Base-by-base conservation (phyloP, 2,888 invertebrate species). In the Cataglyphis cursor region DNA sequence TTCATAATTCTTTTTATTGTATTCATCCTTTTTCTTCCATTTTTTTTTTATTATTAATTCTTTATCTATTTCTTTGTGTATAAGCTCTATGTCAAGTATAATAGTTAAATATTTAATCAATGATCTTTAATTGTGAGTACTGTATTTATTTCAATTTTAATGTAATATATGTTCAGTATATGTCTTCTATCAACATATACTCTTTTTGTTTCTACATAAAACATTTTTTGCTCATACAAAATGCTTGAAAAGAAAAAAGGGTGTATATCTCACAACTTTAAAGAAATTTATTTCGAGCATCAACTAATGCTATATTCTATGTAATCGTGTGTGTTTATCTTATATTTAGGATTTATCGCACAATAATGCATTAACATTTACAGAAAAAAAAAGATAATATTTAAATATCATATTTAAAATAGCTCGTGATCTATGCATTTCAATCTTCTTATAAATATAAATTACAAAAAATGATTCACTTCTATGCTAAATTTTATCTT, bases 391-490 rank as follows among this genome's bases (percentile, higher is more conserved):
- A 28, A 28, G 3, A 6, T 76, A 66, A 21, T 41, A 28, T 57
- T 75, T 54, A 51, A 51, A 41, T 35, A 35, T n/a, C 54, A 54
- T 38, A 59, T 73, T 54, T 59, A 72, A 44, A 44, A 59, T 72
- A 57, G n/a, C 59, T 48, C 51, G n/a, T 10, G 59, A 73, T 76
- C 87, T 85, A 83, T 84, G 59, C 81, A 48, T 83, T 85, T 68
- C 81, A 85, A 81, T 44, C 51, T 82, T 64, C 68, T 88, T 85
- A 90, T 62, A 83, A 31, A 62, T 83, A 82, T 83, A 83, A 85
- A 86, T 86, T 90, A 90, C 72, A 90, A 84, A 85, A 78, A 62
- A 85, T 62, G 65, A 72, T 65, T 81, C 65, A 66, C 48, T 87
- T 73, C 74, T 84, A 85, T 81, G 38, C 78, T 85, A 86, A 73